phyloP scores from a whole-genome alignment of 2,113 vertebrate species.

The Archocentrus centrarchus region DNA sequence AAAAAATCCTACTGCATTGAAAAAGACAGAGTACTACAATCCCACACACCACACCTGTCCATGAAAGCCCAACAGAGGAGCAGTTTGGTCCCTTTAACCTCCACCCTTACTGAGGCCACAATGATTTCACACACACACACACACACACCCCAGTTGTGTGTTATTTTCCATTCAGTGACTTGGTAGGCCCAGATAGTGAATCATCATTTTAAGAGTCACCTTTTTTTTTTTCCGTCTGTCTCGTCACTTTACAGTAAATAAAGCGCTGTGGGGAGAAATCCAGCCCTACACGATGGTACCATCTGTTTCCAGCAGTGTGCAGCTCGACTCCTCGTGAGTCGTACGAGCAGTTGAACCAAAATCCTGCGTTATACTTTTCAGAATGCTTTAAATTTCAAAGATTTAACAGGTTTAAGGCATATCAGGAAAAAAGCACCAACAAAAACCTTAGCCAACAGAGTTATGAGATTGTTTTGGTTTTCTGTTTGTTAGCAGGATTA shows the following conservation, averaged over 20 bases:
- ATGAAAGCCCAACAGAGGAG: not conserved
- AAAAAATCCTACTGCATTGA: too few species aligned
- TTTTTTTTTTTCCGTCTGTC: not conserved
- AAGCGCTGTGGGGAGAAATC: not conserved
- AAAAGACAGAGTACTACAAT: too few species aligned
- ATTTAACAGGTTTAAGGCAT: not conserved
- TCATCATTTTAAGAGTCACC: not conserved
- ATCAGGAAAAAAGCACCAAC: not conserved
- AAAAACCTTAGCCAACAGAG: not conserved
- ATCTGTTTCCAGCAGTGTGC: too few species aligned
- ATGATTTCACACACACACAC: not conserved
- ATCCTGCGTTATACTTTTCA: not conserved
- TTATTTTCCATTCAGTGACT: not conserved
- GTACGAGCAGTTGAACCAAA: not conserved
- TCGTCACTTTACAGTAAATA: not conserved
- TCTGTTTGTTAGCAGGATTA: too few species aligned
- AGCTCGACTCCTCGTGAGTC: not conserved
- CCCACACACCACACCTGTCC: not conserved
- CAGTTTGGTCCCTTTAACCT: not conserved
- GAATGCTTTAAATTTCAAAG: not conserved
- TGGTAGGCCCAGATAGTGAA: not conserved
- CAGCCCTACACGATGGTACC: not conserved
- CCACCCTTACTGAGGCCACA: not conserved
- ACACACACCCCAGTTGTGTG: not conserved
- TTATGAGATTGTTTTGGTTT: not conserved